Conservation (phyloP, 92 coral and sea anemone genomes). For the Blastomussa wellsi region DNA sequence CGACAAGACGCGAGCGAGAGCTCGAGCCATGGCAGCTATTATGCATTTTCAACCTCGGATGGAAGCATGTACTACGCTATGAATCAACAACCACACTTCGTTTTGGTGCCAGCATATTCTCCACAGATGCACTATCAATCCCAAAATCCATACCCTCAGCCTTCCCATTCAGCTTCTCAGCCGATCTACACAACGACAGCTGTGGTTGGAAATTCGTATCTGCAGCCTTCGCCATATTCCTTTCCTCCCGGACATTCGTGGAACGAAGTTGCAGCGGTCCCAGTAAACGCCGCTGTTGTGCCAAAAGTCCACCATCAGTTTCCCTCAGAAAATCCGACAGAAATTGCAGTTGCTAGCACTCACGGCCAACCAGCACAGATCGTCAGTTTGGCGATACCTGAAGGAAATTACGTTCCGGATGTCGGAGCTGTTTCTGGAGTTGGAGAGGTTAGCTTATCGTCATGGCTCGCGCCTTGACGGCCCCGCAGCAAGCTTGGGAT, state of each 20-base stretch:
- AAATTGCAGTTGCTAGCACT: slow-evolving; percentile 56
- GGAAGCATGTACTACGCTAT: slow-evolving; percentile 68
- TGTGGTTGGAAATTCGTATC: slow-evolving; percentile 62
- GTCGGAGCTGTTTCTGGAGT: slow-evolving; percentile 45
- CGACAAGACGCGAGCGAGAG: slow-evolving; percentile 74
- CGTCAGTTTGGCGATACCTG: slow-evolving; percentile 70
- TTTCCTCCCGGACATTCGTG: slow-evolving; percentile 61
- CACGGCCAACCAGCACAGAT: slow-evolving; percentile 64
- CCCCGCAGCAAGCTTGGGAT: neutral
- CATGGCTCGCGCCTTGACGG: neutral
- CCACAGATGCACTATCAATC: slow-evolving; percentile 74
- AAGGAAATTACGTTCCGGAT: slow-evolving; percentile 67
- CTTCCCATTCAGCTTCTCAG: slow-evolving; percentile 73
- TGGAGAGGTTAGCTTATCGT: slow-evolving; percentile 31
- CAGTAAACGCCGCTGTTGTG: slow-evolving; percentile 56
- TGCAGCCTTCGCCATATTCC: slow-evolving; percentile 58
- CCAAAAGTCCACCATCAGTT: slow-evolving; percentile 56
- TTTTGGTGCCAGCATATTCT: slow-evolving; percentile 69
- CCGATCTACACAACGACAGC: slow-evolving; percentile 67
- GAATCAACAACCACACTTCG: slow-evolving; percentile 64
- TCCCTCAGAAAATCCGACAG: slow-evolving; percentile 54
- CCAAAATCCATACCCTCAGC: slow-evolving; percentile 68
- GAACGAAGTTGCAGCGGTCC: slow-evolving; percentile 66
- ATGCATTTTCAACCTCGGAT: slow-evolving; percentile 58
- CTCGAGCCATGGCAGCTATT: slow-evolving; percentile 56